These are phyloP conservation scores for Atrichornis clamosus DNA, from an alignment of 2,113 vertebrate species.

Conservation along the genomic window DNA sequence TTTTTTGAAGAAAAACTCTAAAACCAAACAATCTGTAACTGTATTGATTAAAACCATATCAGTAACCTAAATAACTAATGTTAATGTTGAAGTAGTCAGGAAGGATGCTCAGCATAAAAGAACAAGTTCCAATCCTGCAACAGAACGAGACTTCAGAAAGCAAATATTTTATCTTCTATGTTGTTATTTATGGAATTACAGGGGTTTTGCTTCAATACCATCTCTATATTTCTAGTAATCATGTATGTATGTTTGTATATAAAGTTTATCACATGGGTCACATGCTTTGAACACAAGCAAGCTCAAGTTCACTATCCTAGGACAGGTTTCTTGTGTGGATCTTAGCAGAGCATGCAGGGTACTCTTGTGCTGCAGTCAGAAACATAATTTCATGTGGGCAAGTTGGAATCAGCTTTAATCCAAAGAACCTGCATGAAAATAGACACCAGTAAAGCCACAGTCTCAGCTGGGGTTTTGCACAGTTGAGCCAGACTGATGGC, in stretches of 20 bases:
- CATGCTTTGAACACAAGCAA: fast-evolving
- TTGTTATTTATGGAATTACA: not conserved
- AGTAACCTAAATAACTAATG: not conserved
- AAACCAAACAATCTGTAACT: not conserved
- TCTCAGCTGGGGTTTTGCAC: not conserved
- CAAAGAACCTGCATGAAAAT: not conserved
- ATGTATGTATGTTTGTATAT: not conserved
- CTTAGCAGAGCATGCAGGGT: fast-evolving
- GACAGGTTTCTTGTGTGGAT: not conserved
- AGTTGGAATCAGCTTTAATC: not conserved
- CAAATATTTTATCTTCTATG: not conserved
- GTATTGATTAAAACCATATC: not conserved
- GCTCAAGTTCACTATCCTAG: not conserved
- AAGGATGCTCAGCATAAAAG: not conserved
- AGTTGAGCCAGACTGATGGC: not conserved
- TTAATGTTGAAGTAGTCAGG: not conserved
- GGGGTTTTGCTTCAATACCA: not conserved
- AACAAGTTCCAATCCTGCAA: not conserved
- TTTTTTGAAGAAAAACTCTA: not conserved
- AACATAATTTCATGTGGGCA: not conserved
- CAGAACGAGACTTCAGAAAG: not conserved
- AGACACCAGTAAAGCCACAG: not conserved
- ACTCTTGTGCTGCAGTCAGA: not conserved
- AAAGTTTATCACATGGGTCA: not conserved
- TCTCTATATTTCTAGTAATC: not conserved